Evolutionary conservation across 1,140 invertebrate genomes (phyloP), one percentile per base, ranked within the genome.

Genomic region (Zophobas atratus): DNA sequence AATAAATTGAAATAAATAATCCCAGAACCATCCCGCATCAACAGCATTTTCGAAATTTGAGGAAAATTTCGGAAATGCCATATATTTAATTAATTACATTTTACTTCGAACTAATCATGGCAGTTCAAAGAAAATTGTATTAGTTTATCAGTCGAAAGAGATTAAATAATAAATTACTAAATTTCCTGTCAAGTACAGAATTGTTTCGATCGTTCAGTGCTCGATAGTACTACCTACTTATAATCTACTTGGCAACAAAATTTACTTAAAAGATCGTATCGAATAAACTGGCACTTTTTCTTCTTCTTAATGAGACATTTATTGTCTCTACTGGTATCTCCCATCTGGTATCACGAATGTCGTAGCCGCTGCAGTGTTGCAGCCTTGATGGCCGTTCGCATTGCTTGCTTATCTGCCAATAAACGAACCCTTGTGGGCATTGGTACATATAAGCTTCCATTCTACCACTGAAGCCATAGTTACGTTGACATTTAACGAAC

Each of bases 341-440:
- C 85, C 88, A 87, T 86, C 88, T 84, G 48, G 83, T 86, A 41
- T 77, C 85, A 85, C 87, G 88, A 38, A 84, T 75, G 46, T 87
- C 84, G 32, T 82, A 82, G 3, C 84, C 86, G n/a, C 83, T 77
- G 79, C 93, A 94, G 76, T 89, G 88, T n/a, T 89, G 89, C 34
- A 94, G 82, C 83, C 88, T 89, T 33, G 86, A 85, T 0, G 86
- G 85, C 60, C 88, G 87, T 86, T 95, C 94, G 81, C 95, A 96
- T 82, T 92, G 89, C 84, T 92, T 90, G 76, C 93, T 95, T 0
- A 93, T 90, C 46, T 92, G 90, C 92, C 94, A 95, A 82, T 92
- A 96, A 0, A 91, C 88, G 81, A 92, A 95, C 4, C 91, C 90
- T 84, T 91, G 86, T 0, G 95, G 94, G 87, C 95, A 96, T 82